Evolutionary conservation across 2,888 invertebrate genomes (phyloP).

Genomic region (Rhorus exstirpatorius): DNA sequence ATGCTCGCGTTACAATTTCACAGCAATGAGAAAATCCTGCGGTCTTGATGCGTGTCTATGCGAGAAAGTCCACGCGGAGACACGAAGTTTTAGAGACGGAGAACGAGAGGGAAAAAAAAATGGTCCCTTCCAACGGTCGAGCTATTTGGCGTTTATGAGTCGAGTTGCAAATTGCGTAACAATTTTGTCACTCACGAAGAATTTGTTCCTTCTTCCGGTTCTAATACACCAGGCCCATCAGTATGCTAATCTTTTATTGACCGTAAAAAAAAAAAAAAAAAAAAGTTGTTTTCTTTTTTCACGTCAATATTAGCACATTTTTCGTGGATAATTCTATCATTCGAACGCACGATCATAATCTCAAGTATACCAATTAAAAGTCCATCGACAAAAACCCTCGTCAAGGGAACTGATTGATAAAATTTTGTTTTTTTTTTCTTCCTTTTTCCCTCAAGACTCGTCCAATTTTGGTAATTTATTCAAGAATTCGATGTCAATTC

Average conservation of each 20-base stretch:
- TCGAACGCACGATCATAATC: background rate
- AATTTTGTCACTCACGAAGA: slow-evolving; percentile 1
- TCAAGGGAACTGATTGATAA: background rate
- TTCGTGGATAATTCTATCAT: background rate
- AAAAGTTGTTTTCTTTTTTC: background rate
- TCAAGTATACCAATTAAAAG: background rate
- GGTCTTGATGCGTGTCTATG: background rate
- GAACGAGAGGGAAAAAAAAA: slow-evolving; percentile 10
- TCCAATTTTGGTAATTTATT: background rate
- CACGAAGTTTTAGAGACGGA: background rate
- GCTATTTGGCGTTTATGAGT: slow-evolving; percentile 20
- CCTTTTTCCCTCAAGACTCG: background rate
- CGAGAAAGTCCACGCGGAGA: slow-evolving; percentile 8
- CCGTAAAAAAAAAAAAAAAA: slow-evolving; percentile 1
- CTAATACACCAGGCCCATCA: background rate
- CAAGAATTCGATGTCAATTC: background rate
- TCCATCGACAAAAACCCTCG: background rate
- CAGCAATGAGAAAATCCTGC: slow-evolving; percentile 1
- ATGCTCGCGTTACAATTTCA: slow-evolving; percentile 6
- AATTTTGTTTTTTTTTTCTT: background rate
- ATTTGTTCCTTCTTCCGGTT: slow-evolving; percentile 26
- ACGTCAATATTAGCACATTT: background rate
- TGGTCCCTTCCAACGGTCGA: slow-evolving; percentile 36
- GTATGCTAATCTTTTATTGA: slow-evolving; percentile 43
- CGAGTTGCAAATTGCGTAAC: slow-evolving; percentile 30